A percentile compares a stretch with the other conserved stretches of the same genome.
These are phyloP conservation scores for Uropetala carovei DNA, from an alignment of 2,888 invertebrate species.

Conservation along the genomic window DNA sequence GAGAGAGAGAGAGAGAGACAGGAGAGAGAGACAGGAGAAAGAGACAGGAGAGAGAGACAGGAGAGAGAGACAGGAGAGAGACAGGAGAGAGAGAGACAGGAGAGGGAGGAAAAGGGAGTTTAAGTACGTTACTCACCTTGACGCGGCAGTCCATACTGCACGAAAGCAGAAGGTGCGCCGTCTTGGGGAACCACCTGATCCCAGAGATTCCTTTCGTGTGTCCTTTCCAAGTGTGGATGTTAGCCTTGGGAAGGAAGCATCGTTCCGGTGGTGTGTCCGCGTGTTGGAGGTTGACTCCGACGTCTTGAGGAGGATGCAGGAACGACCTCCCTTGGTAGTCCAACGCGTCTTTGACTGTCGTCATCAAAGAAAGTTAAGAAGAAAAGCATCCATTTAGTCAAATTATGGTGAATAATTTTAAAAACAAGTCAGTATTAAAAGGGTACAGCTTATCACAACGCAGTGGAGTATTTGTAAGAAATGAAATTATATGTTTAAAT, in stretches of 20 bases:
- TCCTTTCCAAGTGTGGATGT: conserved; percentile 97
- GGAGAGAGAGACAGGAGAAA: no score
- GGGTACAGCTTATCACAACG: no score
- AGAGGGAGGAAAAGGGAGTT: no score
- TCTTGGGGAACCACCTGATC: conserved; percentile 95
- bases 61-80: no score
- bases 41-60: no score
- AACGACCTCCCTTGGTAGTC: conserved; percentile 99
- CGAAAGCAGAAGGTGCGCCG: conserved; percentile 96
- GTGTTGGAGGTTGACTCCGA: conserved; percentile 91
- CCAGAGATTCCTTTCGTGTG: conserved; percentile 98
- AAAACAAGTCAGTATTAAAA: no score
- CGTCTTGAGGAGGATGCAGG: conserved; percentile 93
- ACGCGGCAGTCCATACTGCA: conserved; percentile 98
- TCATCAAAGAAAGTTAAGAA: conserved; percentile 64
- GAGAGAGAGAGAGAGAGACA: no score
- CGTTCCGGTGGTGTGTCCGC: conserved; percentile 93
- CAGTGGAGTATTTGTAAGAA: no score
- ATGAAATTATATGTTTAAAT: no score
- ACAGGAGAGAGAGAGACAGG: no score
- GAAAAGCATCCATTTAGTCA: conserved; percentile 65
- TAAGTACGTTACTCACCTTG: conserved; percentile 83
- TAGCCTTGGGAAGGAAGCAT: conserved; percentile 97
- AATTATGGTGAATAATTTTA: no score
- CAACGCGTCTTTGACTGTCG: conserved; percentile 90